Evolutionary conservation across 2,797 vertebrate genomes (phyloP).

Genomic region (Chromis chromis): DNA sequence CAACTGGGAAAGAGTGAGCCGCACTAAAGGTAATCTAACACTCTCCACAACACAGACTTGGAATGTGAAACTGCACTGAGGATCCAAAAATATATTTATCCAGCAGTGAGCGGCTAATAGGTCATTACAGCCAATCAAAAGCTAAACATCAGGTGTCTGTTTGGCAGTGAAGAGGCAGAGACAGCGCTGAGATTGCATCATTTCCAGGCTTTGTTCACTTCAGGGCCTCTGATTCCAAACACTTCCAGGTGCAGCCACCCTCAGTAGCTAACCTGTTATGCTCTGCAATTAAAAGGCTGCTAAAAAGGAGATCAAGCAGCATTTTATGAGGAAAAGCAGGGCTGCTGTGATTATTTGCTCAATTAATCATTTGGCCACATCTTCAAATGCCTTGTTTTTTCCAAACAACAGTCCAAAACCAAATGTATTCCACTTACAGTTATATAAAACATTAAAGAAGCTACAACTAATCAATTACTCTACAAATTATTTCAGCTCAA

Average conservation of each 20-base stretch:
- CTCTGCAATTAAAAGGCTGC: conserved; percentile 9
- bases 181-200: conserved; percentile 61
- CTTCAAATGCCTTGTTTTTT: background rate
- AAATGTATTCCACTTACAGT: background rate
- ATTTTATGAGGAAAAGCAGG: background rate
- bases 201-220: conserved; percentile 72
- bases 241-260: conserved; percentile 61
- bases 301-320: background rate
- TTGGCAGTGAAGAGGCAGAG: conserved; percentile 34
- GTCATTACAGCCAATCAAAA: background rate
- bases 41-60: background rate
- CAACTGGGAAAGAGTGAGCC: conserved; percentile 49
- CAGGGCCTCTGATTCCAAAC: conserved; percentile 61
- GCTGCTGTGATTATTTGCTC: background rate
- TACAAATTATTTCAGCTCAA: background rate
- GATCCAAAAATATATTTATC: background rate
- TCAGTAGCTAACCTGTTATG: conserved; percentile 31
- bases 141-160: conserved; percentile 30
- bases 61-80: conserved; percentile 15
- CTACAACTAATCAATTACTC: background rate
- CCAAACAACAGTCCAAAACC: background rate
- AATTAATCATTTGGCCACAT: background rate
- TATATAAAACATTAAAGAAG: background rate
- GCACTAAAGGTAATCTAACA: conserved; percentile 14
- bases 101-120: background rate